Conservation (phyloP, 92 coral and sea anemone genomes). For the Parazoanthus atlanticus region DNA sequence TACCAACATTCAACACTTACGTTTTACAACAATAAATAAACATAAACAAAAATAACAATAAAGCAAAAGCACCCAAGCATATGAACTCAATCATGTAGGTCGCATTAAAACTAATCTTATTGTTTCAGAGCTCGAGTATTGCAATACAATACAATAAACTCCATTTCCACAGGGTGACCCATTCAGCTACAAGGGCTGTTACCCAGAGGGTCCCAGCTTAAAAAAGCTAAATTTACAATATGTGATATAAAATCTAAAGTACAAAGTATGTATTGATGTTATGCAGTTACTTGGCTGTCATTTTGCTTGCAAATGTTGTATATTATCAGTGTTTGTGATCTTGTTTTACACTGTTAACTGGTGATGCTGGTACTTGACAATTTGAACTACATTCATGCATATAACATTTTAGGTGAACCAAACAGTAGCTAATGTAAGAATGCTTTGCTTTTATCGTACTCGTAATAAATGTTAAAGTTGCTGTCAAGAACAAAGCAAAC, state of each 20-base stretch:
- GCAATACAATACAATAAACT: too few relatives aligned
- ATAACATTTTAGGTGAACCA: background rate
- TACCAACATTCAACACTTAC: too few relatives aligned
- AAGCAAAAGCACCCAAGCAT: background rate
- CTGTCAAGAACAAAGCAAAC: background rate
- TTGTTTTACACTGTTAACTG: background rate
- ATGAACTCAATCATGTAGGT: background rate
- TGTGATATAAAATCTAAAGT: too few relatives aligned
- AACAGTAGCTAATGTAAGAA: background rate
- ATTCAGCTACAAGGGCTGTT: too few relatives aligned
- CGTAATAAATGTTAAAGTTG: background rate
- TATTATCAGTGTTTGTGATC: background rate
- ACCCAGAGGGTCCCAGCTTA: too few relatives aligned
- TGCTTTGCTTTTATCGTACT: background rate
- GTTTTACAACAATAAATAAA: too few relatives aligned
- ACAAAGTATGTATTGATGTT: too few relatives aligned
- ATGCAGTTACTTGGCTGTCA: background rate
- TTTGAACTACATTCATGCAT: background rate
- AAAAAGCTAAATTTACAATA: too few relatives aligned
- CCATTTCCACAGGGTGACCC: too few relatives aligned
- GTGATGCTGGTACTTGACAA: background rate
- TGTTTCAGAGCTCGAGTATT: background rate
- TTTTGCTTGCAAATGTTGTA: background rate
- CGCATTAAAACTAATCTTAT: too few relatives aligned
- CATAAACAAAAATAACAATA: too few relatives aligned